These are phyloP conservation scores for Diogma glabrata DNA, from an alignment of 2,888 invertebrate genomes.

Conservation along the genomic window DNA sequence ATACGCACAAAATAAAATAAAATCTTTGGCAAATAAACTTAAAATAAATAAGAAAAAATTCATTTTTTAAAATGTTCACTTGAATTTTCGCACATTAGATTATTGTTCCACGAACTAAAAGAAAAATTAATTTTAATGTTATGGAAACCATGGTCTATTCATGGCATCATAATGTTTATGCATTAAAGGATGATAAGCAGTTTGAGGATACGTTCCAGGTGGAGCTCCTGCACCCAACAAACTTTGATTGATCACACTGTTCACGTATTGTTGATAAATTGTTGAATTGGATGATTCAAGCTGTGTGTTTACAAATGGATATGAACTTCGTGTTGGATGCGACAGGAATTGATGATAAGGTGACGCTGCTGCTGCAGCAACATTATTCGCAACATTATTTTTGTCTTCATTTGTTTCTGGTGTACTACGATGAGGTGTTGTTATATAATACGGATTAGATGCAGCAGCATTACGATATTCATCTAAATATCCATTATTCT, in stretches of 20 bases:
- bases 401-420: conserved; percentile 30
- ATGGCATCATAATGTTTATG: conserved; percentile 62
- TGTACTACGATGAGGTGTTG: conserved; percentile 37
- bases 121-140: background rate
- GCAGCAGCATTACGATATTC: conserved; percentile 52
- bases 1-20: too few species aligned
- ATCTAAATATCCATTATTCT: conserved; percentile 56
- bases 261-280: conserved; percentile 60
- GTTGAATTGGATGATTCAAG: conserved; percentile 49
- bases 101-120: too few species aligned
- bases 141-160: conserved; percentile 49
- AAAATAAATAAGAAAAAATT: too few species aligned
- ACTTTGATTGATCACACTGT: conserved; percentile 43
- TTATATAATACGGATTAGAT: conserved; percentile 47
- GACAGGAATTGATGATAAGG: conserved; percentile 49
- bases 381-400: conserved; percentile 36
- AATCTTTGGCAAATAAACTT: too few species aligned
- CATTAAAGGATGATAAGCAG: conserved; percentile 52
- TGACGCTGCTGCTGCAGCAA: conserved; percentile 37
- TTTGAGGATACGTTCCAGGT: conserved; percentile 44
- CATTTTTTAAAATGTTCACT: too few species aligned
- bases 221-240: conserved; percentile 34
- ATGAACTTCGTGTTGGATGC: conserved; percentile 46
- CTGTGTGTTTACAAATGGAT: conserved; percentile 47
- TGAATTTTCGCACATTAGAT: too few species aligned